phyloP scores from a whole-genome alignment of 2,888 invertebrate genomes.

The Elmis aenea region DNA sequence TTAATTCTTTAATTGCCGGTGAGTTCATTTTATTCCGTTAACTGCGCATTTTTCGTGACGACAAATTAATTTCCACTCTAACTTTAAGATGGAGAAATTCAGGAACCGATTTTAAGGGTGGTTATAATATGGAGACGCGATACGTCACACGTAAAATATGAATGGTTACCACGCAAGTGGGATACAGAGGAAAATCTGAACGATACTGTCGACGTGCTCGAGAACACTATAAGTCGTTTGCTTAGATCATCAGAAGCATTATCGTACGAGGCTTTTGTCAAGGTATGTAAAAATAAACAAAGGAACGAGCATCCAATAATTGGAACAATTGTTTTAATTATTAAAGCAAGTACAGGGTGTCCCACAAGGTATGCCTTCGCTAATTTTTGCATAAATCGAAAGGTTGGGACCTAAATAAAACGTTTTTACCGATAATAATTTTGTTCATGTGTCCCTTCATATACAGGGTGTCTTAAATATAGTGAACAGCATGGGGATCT shows the following conservation, averaged over 20 bases:
- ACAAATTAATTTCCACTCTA: not conserved
- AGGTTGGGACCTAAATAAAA: no score
- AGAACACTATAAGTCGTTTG: conserved; percentile 65
- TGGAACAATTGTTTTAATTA: no score
- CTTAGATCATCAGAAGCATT: conserved; percentile 69
- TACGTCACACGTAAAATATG: conserved; percentile 80
- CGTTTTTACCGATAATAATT: no score
- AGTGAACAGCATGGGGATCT: no score
- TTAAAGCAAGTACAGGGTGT: no score
- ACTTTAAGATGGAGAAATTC: conserved; percentile 53
- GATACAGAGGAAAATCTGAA: conserved; percentile 56
- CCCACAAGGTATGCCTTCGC: no score
- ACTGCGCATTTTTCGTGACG: not conserved
- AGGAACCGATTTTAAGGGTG: conserved; percentile 68
- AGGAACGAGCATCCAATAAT: no score
- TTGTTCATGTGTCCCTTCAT: no score
- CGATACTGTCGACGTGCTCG: conserved; percentile 67
- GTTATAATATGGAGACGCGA: conserved; percentile 90
- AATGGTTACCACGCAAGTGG: conserved; percentile 78
- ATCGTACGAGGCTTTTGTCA: conserved; percentile 72
- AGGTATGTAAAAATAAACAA: no score
- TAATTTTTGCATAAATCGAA: no score
- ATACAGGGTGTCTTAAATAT: no score
- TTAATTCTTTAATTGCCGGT: conserved; percentile 66
- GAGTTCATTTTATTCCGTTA: conserved; percentile 1